Base-by-base conservation (phyloP, 2,888 invertebrate genomes). In the Blastobasis adustella region DNA sequence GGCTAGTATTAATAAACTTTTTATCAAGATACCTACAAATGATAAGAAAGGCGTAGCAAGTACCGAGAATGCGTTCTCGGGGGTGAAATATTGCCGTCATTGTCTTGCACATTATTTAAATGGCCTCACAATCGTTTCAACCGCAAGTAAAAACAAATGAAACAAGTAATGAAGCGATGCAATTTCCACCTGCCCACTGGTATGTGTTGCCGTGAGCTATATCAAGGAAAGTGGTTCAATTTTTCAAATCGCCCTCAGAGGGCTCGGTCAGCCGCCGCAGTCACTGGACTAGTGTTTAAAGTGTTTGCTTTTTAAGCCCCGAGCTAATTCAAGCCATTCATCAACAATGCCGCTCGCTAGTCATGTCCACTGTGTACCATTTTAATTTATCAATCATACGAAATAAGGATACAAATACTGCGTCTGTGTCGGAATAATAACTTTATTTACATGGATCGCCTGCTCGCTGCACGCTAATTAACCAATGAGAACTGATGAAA, bases 181-280 rank as follows among this genome's bases (percentile, higher is more conserved):
- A 67, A 76, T 79, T 77, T 77, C 73, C 72, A 78, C 74, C 76
- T 76, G 78, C 66, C 61, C 68, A 69, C 60, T 65, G 71, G 74
- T 75, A 79, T 75, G 76, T 68, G 59, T 60, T 62, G 76, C 71
- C 71, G 61, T 66, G 57, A 74, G 76, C 73, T 57, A 72, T 69
- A 69, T 67, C 71, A 71, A 62, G 69, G 79, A 79, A 81, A 80
- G 79, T 79, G 77, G 75, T 78, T 65, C 65, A 68, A 79, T 82
- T 80, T 78, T 78, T 79, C 74, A 77, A 78, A 72, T 60, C 57
- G 59, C 58, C 60, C 55, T 54, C 56, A 49, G 59, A 56, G 55
- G 49, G 56, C 51, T 55, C 47, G 49, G 47, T 55, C 54, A 54
- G 50, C 52, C 53, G 52, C 52, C 49, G 50, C 56, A 59, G 53